These are phyloP conservation scores for Drosophila algonquin DNA, from an alignment of 2,888 invertebrate genomes.

Conservation along the genomic window DNA sequence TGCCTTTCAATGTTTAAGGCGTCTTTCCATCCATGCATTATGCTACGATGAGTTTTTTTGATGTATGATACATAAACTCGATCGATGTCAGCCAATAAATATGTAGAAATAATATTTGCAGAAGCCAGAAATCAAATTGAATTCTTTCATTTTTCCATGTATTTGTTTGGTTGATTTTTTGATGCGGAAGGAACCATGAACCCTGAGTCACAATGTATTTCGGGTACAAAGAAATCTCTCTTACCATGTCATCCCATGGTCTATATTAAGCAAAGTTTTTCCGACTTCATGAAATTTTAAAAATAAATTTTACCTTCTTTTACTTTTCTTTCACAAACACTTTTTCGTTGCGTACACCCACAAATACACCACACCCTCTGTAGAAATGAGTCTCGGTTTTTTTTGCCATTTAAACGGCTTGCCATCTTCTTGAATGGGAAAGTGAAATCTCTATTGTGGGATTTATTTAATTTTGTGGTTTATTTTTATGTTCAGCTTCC, in stretches of 20 bases:
- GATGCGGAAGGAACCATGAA: not conserved
- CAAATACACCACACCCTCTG: no score
- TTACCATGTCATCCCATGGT: not conserved
- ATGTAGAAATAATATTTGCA: not conserved
- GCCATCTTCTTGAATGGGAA: not conserved
- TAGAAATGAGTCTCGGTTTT: not conserved
- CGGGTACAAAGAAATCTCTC: not conserved
- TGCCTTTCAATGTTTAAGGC: not conserved
- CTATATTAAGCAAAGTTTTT: not conserved
- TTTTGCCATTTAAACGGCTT: not conserved
- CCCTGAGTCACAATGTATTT: not conserved
- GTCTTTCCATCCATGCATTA: not conserved
- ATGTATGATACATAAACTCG: constrained; percentile 5
- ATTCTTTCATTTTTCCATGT: not conserved
- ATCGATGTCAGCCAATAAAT: constrained; percentile 2
- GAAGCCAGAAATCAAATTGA: not conserved
- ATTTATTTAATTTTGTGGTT: constrained; percentile 30
- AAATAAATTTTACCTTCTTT: not conserved
- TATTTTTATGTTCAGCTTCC: constrained; percentile 25
- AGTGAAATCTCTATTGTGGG: constrained; percentile 3
- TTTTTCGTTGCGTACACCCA: no score
- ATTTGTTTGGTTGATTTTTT: not conserved
- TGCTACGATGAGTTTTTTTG: not conserved
- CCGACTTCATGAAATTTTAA: not conserved
- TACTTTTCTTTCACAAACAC: not conserved